phyloP scores from a whole-genome alignment of 2,888 invertebrate species.

The Phyllotreta striolata region DNA sequence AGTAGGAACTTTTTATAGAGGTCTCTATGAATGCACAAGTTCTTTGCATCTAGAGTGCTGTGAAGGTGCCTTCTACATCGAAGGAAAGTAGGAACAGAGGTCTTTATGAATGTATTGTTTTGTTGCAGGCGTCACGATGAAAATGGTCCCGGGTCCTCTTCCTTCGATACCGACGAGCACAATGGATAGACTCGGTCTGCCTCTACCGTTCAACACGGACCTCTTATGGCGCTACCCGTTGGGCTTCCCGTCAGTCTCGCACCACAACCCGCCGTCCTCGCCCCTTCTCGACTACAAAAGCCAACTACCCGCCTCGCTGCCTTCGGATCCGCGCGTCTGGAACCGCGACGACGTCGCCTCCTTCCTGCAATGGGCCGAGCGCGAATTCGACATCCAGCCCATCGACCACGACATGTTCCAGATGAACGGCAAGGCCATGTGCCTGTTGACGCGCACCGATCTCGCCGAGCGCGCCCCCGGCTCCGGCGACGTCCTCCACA shows the following conservation, averaged over 20 bases:
- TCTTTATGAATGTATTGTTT: too few relatives aligned
- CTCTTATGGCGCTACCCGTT: slow-evolving; percentile 88
- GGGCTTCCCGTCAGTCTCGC: slow-evolving; percentile 74
- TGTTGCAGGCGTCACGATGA: slow-evolving; percentile 59
- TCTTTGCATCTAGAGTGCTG: too few relatives aligned
- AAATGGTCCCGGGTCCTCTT: slow-evolving; percentile 63
- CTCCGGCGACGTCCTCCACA: slow-evolving; percentile 93
- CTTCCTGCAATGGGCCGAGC: slow-evolving; percentile 90
- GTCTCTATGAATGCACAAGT: too few relatives aligned
- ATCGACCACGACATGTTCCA: slow-evolving; percentile 94
- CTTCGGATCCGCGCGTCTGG: slow-evolving; percentile 90
- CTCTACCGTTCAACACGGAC: slow-evolving; percentile 84
- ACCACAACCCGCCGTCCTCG: slow-evolving; percentile 69
- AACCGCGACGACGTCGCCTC: slow-evolving; percentile 87
- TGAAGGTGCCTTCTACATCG: too few relatives aligned
- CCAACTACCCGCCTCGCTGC: slow-evolving; percentile 82
- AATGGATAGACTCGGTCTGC: slow-evolving; percentile 79
- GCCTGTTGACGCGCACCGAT: slow-evolving; percentile 87
- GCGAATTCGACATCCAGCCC: slow-evolving; percentile 89
- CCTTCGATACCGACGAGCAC: slow-evolving; percentile 59
- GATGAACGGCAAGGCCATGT: slow-evolving; percentile 97
- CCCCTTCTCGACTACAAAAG: slow-evolving; percentile 86
- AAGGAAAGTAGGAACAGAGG: too few relatives aligned
- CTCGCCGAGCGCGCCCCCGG: slow-evolving; percentile 91
- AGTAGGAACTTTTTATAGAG: too few relatives aligned